These are phyloP conservation scores for Arnoldichthys spilopterus DNA, from an alignment of 2,797 vertebrate genomes.

Conservation along the genomic window DNA sequence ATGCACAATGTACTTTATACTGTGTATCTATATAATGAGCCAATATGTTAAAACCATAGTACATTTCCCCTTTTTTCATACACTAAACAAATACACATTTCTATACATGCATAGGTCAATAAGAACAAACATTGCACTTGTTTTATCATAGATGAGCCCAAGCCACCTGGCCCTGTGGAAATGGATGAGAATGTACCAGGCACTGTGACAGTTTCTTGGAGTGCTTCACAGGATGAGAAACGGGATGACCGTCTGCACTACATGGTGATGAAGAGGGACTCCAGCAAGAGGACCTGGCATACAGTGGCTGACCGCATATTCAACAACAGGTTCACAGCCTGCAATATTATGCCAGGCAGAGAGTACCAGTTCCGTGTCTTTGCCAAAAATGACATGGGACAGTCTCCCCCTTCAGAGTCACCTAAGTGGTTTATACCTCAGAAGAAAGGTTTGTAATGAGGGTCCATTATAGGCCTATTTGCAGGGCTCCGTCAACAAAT, in stretches of 20 bases:
- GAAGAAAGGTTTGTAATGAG: slow-evolving; percentile 78
- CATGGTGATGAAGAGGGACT: slow-evolving; percentile 83
- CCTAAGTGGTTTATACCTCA: slow-evolving; percentile 81
- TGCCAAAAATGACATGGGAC: slow-evolving; percentile 88
- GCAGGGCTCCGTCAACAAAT: no score
- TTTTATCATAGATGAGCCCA: slow-evolving; percentile 81
- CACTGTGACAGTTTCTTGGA: slow-evolving; percentile 89
- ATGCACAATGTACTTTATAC: background rate
- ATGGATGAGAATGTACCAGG: slow-evolving; percentile 85
- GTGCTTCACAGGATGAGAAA: slow-evolving; percentile 85
- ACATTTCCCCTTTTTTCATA: background rate
- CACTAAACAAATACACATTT: background rate
- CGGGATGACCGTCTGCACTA: slow-evolving; percentile 83
- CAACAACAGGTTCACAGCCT: slow-evolving; percentile 88
- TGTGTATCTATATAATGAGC: background rate
- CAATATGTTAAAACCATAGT: background rate
- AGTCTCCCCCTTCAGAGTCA: slow-evolving; percentile 83
- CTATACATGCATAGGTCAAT: background rate
- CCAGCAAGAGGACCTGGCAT: slow-evolving; percentile 79
- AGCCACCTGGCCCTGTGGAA: slow-evolving; percentile 83
- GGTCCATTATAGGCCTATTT: slow-evolving; percentile 3
- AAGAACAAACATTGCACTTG: background rate
- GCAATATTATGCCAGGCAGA: slow-evolving; percentile 83
- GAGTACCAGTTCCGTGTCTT: slow-evolving; percentile 91
- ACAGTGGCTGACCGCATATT: slow-evolving; percentile 84